These are phyloP conservation scores for Eupithecia tripunctaria DNA, from an alignment of 2,888 invertebrate genomes.

Conservation along the genomic window DNA sequence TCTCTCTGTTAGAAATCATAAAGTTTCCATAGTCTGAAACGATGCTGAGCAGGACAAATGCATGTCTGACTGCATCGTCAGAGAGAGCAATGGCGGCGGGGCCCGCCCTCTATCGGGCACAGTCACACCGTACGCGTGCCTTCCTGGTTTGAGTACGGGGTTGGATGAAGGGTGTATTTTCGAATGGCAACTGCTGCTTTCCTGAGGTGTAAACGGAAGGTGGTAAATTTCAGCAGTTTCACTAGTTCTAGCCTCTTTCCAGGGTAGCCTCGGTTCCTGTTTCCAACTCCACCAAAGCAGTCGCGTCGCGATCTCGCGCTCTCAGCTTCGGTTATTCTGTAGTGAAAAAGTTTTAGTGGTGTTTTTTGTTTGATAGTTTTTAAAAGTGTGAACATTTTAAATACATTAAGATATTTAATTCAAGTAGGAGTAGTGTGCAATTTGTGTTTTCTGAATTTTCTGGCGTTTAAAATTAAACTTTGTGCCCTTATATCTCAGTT, in stretches of 20 bases:
- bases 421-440: too few species aligned
- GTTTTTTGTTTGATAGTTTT: too few species aligned
- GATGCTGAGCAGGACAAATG: neutral
- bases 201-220: neutral
- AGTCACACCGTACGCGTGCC: neutral
- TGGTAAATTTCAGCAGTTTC: neutral
- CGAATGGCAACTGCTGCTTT: neutral
- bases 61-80: neutral
- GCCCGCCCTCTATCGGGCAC: neutral
- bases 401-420: too few species aligned
- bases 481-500: neutral
- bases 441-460: too few species aligned
- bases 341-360: neutral
- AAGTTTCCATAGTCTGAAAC: neutral
- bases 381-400: too few species aligned
- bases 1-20: too few species aligned
- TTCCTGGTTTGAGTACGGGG: neutral
- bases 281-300: neutral
- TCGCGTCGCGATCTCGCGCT: neutral
- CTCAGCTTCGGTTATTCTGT: too few species aligned
- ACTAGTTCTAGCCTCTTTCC: neutral
- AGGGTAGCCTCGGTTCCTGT: neutral
- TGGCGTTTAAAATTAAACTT: neutral
- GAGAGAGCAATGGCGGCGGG: neutral
- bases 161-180: neutral